These are phyloP conservation scores for Falcaria lacertinaria DNA, from an alignment of 2,888 invertebrate species.

Conservation along the genomic window DNA sequence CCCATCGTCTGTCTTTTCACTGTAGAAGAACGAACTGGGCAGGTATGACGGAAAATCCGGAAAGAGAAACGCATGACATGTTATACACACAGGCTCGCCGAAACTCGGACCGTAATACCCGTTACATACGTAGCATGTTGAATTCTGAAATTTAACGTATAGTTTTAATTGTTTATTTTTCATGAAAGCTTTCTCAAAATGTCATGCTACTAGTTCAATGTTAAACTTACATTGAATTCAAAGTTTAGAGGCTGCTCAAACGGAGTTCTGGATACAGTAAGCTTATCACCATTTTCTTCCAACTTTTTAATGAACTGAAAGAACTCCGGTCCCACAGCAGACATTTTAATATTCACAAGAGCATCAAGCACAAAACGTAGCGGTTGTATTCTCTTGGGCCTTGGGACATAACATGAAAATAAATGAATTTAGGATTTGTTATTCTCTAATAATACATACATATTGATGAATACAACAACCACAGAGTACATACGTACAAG, in stretches of 20 bases:
- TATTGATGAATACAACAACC: no score
- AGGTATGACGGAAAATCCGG: conserved; percentile 84
- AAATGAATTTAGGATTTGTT: no score
- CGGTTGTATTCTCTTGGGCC: no score
- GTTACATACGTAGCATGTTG: conserved; percentile 89
- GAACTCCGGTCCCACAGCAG: conserved; percentile 60
- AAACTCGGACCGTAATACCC: conserved; percentile 96
- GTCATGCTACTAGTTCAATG: no score
- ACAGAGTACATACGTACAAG: no score
- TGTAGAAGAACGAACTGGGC: conserved; percentile 69
- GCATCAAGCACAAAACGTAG: not conserved
- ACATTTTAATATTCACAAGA: conserved; percentile 35
- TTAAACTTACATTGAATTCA: conserved; percentile 57
- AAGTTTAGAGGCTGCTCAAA: conserved; percentile 58
- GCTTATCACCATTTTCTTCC: conserved; percentile 67
- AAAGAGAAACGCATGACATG: conserved; percentile 95
- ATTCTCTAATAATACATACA: no score
- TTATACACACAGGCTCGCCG: conserved; percentile 93
- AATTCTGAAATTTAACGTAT: conserved; percentile 83
- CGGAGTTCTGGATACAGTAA: conserved; percentile 36
- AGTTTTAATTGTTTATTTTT: no score
- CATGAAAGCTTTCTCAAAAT: no score
- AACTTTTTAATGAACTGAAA: conserved; percentile 60
- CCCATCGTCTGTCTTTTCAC: conserved; percentile 88
- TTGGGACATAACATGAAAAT: no score